Conservation (phyloP, 2,888 invertebrate genomes). For the Orthosia gracilis region DNA sequence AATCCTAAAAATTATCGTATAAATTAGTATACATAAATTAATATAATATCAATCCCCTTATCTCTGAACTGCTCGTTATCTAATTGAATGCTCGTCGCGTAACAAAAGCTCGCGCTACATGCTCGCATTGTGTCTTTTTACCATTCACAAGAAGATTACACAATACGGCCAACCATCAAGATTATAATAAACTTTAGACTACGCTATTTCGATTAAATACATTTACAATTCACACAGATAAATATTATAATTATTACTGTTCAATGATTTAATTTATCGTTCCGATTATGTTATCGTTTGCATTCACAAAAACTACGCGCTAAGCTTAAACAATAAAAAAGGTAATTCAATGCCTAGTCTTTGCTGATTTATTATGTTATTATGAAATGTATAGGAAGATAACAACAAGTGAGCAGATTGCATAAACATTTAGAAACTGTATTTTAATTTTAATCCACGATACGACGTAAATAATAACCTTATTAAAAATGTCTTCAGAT, state of each 20-base stretch:
- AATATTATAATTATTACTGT: neutral
- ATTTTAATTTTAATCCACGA: neutral
- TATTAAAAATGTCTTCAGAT: neutral
- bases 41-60: no score
- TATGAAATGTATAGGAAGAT: no score
- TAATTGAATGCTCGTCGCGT: no score
- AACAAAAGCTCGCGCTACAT: no score
- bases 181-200: neutral
- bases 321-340: constrained; percentile 3
- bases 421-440: no score
- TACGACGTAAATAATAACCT: neutral
- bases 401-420: no score
- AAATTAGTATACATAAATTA: no score
- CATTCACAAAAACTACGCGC: constrained; percentile 7
- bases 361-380: neutral
- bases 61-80: no score
- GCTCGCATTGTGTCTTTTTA: no score
- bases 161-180: no score
- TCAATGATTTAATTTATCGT: constrained; percentile 5
- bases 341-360: neutral
- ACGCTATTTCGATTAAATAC: neutral
- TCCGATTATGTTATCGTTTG: constrained; percentile 11
- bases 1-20: no score
- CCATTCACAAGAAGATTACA: no score
- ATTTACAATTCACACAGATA: neutral